These are phyloP conservation scores for Kryptolebias marmoratus DNA, from an alignment of 2,113 vertebrate species.

Conservation along the genomic window DNA sequence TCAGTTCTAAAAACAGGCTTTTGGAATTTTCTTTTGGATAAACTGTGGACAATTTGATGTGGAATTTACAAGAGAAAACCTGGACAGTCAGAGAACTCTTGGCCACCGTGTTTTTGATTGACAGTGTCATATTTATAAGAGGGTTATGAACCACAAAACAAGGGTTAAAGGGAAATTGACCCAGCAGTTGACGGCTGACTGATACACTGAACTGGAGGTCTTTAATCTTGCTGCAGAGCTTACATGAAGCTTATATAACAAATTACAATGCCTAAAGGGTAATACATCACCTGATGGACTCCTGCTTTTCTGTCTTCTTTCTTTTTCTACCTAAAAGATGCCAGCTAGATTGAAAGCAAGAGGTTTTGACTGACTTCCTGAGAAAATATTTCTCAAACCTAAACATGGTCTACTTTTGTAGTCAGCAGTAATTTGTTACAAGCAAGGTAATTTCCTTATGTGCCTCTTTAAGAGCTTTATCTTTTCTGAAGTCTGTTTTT, in stretches of 20 bases:
- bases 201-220: slow-evolving; percentile 84
- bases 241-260: slow-evolving; percentile 86
- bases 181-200: slow-evolving; percentile 82
- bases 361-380: slow-evolving; percentile 28
- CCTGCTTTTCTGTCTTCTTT: slow-evolving; percentile 59
- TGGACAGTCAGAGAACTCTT: slow-evolving; percentile 1
- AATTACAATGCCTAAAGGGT: slow-evolving; percentile 82
- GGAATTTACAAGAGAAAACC: slow-evolving; percentile 21
- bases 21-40: neutral
- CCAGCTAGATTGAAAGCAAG: slow-evolving; percentile 30
- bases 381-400: neutral
- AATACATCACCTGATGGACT: slow-evolving; percentile 80
- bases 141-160: slow-evolving; percentile 85
- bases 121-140: slow-evolving; percentile 82
- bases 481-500: neutral
- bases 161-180: slow-evolving; percentile 88
- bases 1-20: neutral
- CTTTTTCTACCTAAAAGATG: slow-evolving; percentile 59
- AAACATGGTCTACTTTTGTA: neutral
- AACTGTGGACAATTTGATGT: neutral
- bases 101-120: slow-evolving; percentile 75
- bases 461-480: neutral
- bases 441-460: too few relatives aligned
- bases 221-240: slow-evolving; percentile 85
- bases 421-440: neutral